These are phyloP conservation scores for Gymnorhina tibicen DNA, from an alignment of 2,113 vertebrate genomes.

Conservation along the genomic window DNA sequence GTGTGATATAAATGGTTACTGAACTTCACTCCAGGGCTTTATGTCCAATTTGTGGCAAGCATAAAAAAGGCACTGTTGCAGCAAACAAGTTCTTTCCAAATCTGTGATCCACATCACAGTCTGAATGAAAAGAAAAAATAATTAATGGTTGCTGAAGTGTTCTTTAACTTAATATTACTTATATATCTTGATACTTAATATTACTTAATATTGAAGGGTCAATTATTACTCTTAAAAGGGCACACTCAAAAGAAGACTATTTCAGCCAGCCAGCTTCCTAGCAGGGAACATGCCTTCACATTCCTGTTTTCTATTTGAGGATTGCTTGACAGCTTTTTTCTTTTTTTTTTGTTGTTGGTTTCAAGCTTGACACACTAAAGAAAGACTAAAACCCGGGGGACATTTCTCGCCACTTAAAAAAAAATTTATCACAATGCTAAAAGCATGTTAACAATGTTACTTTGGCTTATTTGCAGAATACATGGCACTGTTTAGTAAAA, in stretches of 20 bases:
- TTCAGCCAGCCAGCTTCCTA: neutral
- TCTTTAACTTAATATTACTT: neutral
- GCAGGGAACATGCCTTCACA: neutral
- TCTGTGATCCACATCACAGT: neutral
- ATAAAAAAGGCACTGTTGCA: neutral
- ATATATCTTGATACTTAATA: neutral
- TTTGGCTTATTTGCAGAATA: neutral
- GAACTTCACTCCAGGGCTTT: neutral
- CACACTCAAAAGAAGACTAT: neutral
- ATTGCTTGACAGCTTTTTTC: neutral
- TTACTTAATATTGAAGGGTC: neutral
- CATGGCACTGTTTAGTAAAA: neutral
- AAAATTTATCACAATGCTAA: neutral
- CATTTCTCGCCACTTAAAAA: conserved; percentile 3
- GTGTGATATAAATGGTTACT: neutral
- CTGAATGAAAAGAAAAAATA: neutral
- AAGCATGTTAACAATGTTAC: neutral
- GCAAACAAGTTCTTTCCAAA: neutral
- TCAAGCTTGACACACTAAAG: neutral
- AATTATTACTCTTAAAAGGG: neutral
- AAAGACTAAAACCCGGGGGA: neutral
- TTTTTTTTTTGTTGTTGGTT: neutral
- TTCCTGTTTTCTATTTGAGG: conserved; percentile 12
- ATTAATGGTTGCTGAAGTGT: neutral
- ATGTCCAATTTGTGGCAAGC: neutral